phyloP scores from a whole-genome alignment of 2,888 invertebrate genomes.

The Drosophila austrosaltans region DNA sequence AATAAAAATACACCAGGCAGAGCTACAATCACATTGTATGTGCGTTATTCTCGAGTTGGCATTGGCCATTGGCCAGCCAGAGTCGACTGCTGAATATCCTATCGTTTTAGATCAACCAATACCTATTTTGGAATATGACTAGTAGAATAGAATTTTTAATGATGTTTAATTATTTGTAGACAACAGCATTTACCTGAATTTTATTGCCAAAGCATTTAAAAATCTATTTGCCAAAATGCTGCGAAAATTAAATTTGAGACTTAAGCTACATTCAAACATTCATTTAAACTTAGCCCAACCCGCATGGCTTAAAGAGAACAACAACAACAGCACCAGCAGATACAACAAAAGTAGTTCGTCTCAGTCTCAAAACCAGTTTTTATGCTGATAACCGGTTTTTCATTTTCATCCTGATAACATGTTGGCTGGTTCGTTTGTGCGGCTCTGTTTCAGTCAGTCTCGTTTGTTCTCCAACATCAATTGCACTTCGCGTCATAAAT shows the following conservation, averaged over 20 bases:
- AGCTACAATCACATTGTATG: slow-evolving; percentile 44
- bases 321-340: slow-evolving; percentile 5
- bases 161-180: neutral
- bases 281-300: slow-evolving; percentile 32
- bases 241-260: neutral
- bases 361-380: slow-evolving; percentile 50
- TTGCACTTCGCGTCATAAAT: slow-evolving; percentile 41
- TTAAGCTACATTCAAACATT: neutral
- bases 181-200: neutral
- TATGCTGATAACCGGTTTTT: slow-evolving; percentile 47
- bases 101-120: neutral
- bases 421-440: slow-evolving; percentile 41
- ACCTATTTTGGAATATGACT: neutral
- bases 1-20: slow-evolving; percentile 72
- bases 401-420: slow-evolving; percentile 48
- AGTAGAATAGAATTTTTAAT: too few species aligned
- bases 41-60: slow-evolving; percentile 44
- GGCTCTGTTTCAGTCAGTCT: slow-evolving; percentile 34
- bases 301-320: slow-evolving; percentile 25
- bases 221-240: neutral
- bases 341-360: slow-evolving; percentile 51
- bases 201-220: neutral
- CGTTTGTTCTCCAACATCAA: slow-evolving; percentile 47
- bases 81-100: slow-evolving; percentile 47
- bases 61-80: slow-evolving; percentile 1